Evolutionary conservation across 2,113 vertebrate species (phyloP).

Genomic region (Xenopus laevis): DNA sequence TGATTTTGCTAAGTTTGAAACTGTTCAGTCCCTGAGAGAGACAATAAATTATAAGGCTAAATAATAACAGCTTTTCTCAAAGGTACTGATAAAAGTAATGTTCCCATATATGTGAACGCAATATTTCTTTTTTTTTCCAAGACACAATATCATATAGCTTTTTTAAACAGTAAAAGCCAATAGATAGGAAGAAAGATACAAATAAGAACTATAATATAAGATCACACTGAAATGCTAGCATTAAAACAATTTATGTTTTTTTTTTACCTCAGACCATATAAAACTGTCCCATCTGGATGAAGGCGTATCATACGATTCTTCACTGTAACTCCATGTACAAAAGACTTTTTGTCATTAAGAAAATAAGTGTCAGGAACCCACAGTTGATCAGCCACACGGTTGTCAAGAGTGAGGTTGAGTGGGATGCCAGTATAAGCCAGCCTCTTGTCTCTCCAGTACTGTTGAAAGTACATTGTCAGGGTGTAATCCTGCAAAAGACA

Average conservation of each 20-base stretch:
- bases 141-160: too few species aligned
- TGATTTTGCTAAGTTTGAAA: too few species aligned
- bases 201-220: too few species aligned
- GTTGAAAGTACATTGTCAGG: conserved; percentile 98
- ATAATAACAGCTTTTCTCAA: too few species aligned
- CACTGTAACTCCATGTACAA: conserved; percentile 95
- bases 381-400: conserved; percentile 95
- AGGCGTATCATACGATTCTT: conserved; percentile 98
- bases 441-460: conserved; percentile 97
- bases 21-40: too few species aligned
- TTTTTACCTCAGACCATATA: conserved; percentile 91
- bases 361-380: conserved; percentile 99
- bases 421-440: conserved; percentile 92
- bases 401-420: conserved; percentile 95
- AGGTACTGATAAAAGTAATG: too few species aligned
- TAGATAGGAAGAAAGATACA: too few species aligned
- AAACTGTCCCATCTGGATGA: conserved; percentile 92
- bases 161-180: too few species aligned
- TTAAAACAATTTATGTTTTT: not conserved
- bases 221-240: too few species aligned
- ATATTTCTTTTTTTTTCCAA: too few species aligned
- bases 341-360: conserved; percentile 98
- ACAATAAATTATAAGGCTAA: too few species aligned
- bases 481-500: conserved; percentile 83
- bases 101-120: too few species aligned